phyloP scores from a whole-genome alignment of 1,140 invertebrate genomes.

The Lasioglossum albipes region DNA sequence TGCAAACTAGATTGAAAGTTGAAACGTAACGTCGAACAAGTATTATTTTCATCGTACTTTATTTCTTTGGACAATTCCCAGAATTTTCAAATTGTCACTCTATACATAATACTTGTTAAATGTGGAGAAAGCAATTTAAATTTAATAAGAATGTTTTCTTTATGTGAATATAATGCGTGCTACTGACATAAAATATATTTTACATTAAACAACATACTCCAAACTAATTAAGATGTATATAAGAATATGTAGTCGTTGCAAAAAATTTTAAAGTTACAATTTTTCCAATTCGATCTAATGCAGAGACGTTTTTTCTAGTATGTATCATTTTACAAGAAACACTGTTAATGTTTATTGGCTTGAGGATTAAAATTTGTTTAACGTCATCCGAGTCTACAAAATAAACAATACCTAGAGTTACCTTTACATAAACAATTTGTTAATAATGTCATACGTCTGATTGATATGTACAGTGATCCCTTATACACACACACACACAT shows the following conservation, averaged over 20 bases:
- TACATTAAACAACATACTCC: not conserved
- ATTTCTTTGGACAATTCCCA: not conserved
- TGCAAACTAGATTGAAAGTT: not conserved
- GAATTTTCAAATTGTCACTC: not conserved
- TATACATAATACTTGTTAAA: not conserved
- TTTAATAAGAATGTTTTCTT: not conserved
- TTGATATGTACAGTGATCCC: not conserved
- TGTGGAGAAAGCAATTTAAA: not conserved
- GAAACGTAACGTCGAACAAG: not conserved
- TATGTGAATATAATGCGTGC: not conserved
- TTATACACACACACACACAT: too few relatives aligned
- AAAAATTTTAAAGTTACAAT: not conserved
- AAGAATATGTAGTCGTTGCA: constrained; percentile 12
- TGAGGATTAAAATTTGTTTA: constrained; percentile 4
- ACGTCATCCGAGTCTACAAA: constrained; percentile 21
- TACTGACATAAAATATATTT: not conserved
- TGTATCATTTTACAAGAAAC: not conserved
- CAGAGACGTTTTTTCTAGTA: not conserved
- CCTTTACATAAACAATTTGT: constrained; percentile 20
- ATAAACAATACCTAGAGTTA: constrained; percentile 30
- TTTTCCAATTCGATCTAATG: not conserved
- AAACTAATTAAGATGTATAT: constrained; percentile 20
- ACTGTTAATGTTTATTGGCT: not conserved
- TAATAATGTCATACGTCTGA: not conserved
- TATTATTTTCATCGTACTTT: not conserved